phyloP scores from a whole-genome alignment of 2,888 invertebrate species.

The Tetragnatha montana region DNA sequence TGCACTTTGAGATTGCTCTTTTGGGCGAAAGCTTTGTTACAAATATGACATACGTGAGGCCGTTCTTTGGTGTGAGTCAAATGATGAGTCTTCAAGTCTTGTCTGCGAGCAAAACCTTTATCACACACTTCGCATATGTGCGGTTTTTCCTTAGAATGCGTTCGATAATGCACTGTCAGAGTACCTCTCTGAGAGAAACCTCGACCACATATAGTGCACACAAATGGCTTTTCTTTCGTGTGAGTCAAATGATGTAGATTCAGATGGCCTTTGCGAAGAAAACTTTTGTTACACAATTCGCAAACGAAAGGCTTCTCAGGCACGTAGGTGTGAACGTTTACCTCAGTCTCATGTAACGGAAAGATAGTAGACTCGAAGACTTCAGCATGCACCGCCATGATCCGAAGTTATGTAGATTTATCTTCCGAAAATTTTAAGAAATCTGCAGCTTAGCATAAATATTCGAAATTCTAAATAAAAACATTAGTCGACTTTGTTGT shows the following conservation, averaged over 20 bases:
- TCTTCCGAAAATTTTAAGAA: not conserved
- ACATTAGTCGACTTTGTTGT: not conserved
- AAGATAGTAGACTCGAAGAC: not conserved
- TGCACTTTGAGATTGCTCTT: constrained; percentile 35
- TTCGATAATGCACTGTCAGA: not conserved
- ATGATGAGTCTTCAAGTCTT: constrained; percentile 7
- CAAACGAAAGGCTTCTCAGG: constrained; percentile 21
- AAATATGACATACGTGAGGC: constrained; percentile 11
- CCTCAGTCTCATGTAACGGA: not conserved
- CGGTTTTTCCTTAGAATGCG: constrained; percentile 21
- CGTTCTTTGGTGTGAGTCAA: constrained; percentile 18
- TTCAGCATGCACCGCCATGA: not conserved
- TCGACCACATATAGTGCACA: constrained; percentile 7
- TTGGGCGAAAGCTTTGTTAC: constrained; percentile 1
- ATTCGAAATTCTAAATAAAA: not conserved
- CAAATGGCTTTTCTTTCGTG: not conserved
- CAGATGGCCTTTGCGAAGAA: constrained; percentile 3
- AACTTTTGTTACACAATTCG: constrained; percentile 16
- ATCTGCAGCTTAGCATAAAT: not conserved
- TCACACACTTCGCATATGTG: constrained; percentile 17
- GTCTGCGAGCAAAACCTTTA: not conserved
- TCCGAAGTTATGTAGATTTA: not conserved
- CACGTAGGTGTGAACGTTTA: constrained; percentile 1
- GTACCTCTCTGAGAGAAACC: not conserved
- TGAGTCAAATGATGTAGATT: constrained; percentile 8